Percentiles rank a stretch among this genome's conserved stretches.
phyloP scores from a whole-genome alignment of 2,113 vertebrate species.

The Astur gentilis region DNA sequence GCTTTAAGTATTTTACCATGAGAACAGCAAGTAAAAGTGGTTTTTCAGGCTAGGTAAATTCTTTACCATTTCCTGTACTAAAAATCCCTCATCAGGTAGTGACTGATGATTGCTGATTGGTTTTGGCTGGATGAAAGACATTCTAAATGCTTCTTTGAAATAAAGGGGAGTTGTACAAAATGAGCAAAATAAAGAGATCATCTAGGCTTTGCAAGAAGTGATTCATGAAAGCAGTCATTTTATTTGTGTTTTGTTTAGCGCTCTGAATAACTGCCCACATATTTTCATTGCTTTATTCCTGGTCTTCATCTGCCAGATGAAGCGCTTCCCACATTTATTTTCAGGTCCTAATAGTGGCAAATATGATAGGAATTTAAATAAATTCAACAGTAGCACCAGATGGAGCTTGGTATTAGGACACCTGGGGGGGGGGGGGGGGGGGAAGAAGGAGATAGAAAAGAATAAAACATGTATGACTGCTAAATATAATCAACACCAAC shows the following conservation, averaged over 20 bases:
- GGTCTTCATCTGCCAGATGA: background rate
- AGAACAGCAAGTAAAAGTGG: background rate
- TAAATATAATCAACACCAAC: background rate
- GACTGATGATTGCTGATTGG: background rate
- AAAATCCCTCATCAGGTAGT: background rate
- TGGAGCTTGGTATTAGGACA: background rate
- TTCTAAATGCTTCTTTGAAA: background rate
- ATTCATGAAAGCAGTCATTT: background rate
- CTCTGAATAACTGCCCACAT: background rate
- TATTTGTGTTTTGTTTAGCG: background rate
- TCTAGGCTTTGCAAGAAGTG: background rate
- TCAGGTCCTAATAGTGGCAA: background rate
- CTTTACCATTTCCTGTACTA: background rate
- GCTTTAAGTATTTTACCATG: background rate
- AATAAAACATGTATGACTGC: background rate
- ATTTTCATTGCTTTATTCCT: background rate
- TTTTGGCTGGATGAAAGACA: background rate
- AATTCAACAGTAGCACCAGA: background rate
- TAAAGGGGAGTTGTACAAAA: background rate
- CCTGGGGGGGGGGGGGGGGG: background rate
- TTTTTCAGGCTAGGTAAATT: background rate
- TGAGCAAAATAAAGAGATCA: background rate
- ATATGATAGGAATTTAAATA: background rate
- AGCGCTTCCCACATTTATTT: background rate
- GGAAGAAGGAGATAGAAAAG: background rate